These are phyloP conservation scores for Alectura lathami DNA, from an alignment of 2,113 vertebrate genomes.

Conservation along the genomic window DNA sequence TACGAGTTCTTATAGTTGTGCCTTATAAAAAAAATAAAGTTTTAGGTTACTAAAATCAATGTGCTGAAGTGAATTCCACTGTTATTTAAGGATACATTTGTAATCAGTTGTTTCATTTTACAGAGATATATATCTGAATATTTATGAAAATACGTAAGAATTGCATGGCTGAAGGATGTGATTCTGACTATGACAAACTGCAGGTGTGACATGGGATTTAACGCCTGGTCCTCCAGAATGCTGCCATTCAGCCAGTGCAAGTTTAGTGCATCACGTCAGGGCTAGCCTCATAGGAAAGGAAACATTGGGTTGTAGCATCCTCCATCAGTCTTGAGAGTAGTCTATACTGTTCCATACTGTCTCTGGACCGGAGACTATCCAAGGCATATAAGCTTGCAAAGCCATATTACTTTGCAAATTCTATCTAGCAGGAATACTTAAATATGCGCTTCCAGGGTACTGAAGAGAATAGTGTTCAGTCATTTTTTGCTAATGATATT, in stretches of 20 bases:
- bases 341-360: fast-evolving
- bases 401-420: background rate
- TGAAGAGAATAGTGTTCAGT: background rate
- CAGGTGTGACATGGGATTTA: background rate
- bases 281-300: background rate
- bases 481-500: background rate
- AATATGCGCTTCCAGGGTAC: fast-evolving
- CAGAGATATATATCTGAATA: background rate
- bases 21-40: background rate
- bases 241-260: background rate
- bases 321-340: fast-evolving
- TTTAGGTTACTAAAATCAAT: background rate
- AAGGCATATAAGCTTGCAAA: background rate
- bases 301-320: background rate
- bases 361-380: background rate
- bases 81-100: background rate
- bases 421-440: background rate
- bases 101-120: background rate
- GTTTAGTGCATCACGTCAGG: background rate
- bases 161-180: background rate
- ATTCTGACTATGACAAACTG: background rate
- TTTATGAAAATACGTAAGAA: background rate
- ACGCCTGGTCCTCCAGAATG: background rate
- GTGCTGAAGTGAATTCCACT: background rate
- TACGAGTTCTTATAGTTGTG: background rate